phyloP scores from a whole-genome alignment of 2,797 vertebrate genomes.

The Periparus ater region DNA sequence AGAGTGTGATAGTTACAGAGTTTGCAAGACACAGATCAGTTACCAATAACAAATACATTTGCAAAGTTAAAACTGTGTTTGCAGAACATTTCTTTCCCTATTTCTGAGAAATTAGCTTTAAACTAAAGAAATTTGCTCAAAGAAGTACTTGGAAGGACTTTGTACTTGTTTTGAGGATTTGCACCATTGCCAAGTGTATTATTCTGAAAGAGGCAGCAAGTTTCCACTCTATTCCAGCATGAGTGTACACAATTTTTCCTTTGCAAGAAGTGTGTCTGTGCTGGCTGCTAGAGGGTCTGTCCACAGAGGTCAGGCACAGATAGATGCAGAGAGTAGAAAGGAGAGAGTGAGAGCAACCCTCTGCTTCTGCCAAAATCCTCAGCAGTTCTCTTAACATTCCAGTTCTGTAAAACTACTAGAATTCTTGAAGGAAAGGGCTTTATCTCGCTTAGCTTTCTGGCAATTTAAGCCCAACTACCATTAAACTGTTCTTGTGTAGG shows the following conservation, averaged over 20 bases:
- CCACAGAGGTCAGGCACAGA: background rate
- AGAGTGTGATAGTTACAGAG: background rate
- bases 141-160: background rate
- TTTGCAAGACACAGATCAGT: background rate
- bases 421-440: background rate
- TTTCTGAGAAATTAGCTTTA: background rate
- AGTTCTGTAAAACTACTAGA: background rate
- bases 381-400: background rate
- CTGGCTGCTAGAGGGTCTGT: background rate
- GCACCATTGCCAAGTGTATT: background rate
- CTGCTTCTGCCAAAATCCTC: background rate
- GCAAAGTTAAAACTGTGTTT: background rate
- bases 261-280: background rate
- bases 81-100: background rate
- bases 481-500: background rate
- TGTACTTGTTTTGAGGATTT: constrained; percentile 22
- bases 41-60: background rate
- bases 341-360: background rate
- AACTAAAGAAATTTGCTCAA: background rate
- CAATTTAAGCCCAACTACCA: background rate
- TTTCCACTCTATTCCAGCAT: background rate
- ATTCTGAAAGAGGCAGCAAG: background rate
- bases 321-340: background rate
- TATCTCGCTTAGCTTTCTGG: background rate
- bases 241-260: background rate